Evolutionary conservation across 2,888 invertebrate species (phyloP).

Genomic region (Cotesia congregata): DNA sequence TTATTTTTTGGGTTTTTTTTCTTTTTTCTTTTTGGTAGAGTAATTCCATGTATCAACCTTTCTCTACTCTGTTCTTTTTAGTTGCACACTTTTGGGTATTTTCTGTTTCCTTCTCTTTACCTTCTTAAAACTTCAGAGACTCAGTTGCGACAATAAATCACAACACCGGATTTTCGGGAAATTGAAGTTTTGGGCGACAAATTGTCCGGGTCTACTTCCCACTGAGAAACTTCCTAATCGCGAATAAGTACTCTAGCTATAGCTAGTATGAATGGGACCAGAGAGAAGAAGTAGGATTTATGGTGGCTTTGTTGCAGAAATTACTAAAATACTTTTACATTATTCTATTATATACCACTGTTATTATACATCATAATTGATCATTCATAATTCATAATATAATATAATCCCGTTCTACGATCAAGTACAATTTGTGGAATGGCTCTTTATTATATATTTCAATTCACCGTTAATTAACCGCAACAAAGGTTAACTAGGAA

Average conservation of each 20-base stretch:
- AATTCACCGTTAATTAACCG: not conserved
- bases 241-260: conserved; percentile 36
- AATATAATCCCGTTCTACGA: too few species aligned
- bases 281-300: conserved; percentile 20
- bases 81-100: conserved; percentile 29
- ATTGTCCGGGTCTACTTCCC: conserved; percentile 44
- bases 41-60: conserved; percentile 16
- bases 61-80: conserved; percentile 21
- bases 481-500: not conserved
- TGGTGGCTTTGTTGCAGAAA: conserved; percentile 6
- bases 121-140: conserved; percentile 27
- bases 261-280: conserved; percentile 14
- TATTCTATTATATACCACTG: not conserved
- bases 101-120: conserved; percentile 23
- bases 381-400: not conserved
- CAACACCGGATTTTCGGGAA: conserved; percentile 44
- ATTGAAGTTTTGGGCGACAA: conserved; percentile 50
- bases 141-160: conserved; percentile 43
- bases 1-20: conserved; percentile 2
- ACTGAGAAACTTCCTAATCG: conserved; percentile 48
- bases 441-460: not conserved
- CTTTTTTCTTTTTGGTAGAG: conserved; percentile 8
- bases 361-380: not conserved
- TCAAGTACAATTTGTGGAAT: not conserved
- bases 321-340: conserved; percentile 33